Evolutionary conservation across 2,888 invertebrate species (phyloP).

Genomic region (Rugalucina vietnamica): DNA sequence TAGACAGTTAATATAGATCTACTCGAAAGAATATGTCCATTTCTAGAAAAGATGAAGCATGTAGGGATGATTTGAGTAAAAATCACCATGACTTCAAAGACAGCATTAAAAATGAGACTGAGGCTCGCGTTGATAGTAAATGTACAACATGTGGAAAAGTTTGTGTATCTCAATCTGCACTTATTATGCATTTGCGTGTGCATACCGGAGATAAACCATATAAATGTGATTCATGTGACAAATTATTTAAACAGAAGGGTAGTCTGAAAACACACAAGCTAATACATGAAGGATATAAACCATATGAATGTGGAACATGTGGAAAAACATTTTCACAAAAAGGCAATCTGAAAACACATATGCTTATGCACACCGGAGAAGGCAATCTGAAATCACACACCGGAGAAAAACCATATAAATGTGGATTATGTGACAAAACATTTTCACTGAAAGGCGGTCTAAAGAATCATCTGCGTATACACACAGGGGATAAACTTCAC

Average conservation of each 20-base stretch:
- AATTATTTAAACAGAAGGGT: neutral
- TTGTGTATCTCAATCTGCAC: too few relatives aligned
- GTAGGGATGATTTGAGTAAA: too few relatives aligned
- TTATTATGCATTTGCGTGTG: too few relatives aligned
- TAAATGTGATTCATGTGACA: neutral
- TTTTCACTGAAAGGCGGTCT: neutral
- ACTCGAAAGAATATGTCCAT: too few relatives aligned
- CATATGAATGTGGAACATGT: constrained; percentile 45
- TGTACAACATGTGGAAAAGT: too few relatives aligned
- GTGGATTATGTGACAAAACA: constrained; percentile 21
- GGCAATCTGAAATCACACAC: neutral
- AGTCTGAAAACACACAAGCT: constrained; percentile 5
- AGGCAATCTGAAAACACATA: constrained; percentile 36
- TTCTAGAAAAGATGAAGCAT: too few relatives aligned
- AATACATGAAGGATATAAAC: neutral
- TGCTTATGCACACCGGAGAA: constrained; percentile 49
- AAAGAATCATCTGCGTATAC: neutral
- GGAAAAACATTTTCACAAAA: constrained; percentile 38
- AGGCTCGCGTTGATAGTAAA: too few relatives aligned
- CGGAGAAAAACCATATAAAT: too few relatives aligned
- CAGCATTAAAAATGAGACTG: too few relatives aligned
- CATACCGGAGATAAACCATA: neutral
- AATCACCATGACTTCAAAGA: too few relatives aligned
- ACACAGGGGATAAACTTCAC: neutral
- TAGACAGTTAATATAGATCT: too few relatives aligned